Percentiles rank a stretch among this genome's conserved stretches.
Conservation (phyloP, 2,888 invertebrate genomes). For the Ashinkailepas kermadecensis region DNA sequence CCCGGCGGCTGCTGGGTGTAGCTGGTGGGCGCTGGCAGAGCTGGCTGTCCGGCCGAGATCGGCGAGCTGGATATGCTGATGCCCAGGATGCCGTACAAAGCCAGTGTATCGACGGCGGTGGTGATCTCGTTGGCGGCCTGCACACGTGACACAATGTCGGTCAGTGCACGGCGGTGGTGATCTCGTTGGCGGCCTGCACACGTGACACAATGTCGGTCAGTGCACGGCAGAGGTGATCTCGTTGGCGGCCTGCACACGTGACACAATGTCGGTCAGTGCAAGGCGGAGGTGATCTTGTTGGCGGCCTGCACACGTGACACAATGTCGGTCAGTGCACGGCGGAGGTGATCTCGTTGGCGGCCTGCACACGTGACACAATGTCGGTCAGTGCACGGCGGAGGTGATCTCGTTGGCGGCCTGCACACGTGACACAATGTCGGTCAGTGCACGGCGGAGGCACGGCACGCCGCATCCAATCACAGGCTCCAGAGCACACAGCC, state of each 20-base stretch:
- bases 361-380: constrained; percentile 42
- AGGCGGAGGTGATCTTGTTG: constrained; percentile 82
- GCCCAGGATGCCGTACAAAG: constrained; percentile 84
- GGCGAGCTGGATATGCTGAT: constrained; percentile 65
- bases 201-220: no score
- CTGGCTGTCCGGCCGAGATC: constrained; percentile 37
- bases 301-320: constrained; percentile 53
- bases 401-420: constrained; percentile 81
- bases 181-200: constrained; percentile 67
- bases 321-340: constrained; percentile 54
- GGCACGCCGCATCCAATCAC: no score
- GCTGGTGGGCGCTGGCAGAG: constrained; percentile 54
- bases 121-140: constrained; percentile 81
- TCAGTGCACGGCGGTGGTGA: constrained; percentile 53
- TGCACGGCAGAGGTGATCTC: constrained; percentile 90
- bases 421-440: no score
- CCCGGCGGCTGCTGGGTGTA: constrained; percentile 63
- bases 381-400: constrained; percentile 62
- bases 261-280: no score
- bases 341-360: constrained; percentile 82
- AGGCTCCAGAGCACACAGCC: no score
- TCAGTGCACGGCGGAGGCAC: no score
- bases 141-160: no score
- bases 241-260: constrained; percentile 58
- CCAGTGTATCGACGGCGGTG: constrained; percentile 84